Percentiles rank a stretch among this genome's conserved stretches.
These are phyloP conservation scores for Brenthis hecate DNA, from an alignment of 2,888 invertebrate species.

Conservation along the genomic window DNA sequence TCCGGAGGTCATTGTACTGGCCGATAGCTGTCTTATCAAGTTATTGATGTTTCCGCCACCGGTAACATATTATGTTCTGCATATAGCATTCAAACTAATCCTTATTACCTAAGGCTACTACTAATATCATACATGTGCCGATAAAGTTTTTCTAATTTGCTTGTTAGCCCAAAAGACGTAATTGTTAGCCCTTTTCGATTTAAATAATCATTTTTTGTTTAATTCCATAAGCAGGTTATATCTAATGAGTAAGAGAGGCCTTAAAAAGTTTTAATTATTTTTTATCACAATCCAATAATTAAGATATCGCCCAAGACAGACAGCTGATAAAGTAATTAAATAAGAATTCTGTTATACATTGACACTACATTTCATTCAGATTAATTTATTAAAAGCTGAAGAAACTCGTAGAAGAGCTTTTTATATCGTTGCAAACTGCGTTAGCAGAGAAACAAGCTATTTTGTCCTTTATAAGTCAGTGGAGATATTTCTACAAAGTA, in stretches of 20 bases:
- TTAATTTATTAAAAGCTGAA: constrained; percentile 21
- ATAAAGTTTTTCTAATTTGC: too few relatives aligned
- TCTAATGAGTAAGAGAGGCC: too few relatives aligned
- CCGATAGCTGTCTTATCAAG: constrained; percentile 36
- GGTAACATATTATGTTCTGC: constrained; percentile 12
- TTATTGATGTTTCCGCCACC: constrained; percentile 37
- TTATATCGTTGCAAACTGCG: constrained; percentile 17
- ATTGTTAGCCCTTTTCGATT: too few relatives aligned
- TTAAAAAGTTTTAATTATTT: too few relatives aligned
- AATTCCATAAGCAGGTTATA: too few relatives aligned
- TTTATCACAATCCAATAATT: too few relatives aligned
- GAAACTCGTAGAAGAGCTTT: constrained; percentile 13
- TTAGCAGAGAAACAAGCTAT: constrained; percentile 26
- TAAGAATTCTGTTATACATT: neutral
- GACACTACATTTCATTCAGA: neutral
- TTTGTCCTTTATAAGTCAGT: constrained; percentile 39
- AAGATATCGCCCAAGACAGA: too few relatives aligned
- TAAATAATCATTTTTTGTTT: too few relatives aligned
- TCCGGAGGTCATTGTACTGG: constrained; percentile 47
- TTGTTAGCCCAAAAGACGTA: too few relatives aligned
- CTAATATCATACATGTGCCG: too few relatives aligned
- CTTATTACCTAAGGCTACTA: too few relatives aligned
- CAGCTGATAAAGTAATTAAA: too few relatives aligned
- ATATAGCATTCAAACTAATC: constrained; percentile 14
- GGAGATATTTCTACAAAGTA: constrained; percentile 41